A percentile compares a stretch with the other conserved stretches of the same genome.
Conservation (phyloP, 2,113 vertebrate genomes). For the Kryptolebias marmoratus region DNA sequence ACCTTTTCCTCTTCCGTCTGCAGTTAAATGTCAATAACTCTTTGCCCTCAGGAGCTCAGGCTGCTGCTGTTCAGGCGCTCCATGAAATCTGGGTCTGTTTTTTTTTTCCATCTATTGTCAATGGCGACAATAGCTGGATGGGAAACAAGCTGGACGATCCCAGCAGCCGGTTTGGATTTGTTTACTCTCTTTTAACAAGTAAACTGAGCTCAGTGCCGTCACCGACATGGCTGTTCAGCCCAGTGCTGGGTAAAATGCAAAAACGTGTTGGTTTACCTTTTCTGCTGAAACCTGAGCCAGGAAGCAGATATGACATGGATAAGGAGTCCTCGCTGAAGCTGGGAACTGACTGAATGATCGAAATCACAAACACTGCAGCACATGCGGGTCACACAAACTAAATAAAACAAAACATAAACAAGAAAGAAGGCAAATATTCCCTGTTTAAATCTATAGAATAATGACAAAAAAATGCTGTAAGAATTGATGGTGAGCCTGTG, state of each 20-base stretch:
- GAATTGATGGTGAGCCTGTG: background rate
- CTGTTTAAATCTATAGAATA: too few relatives aligned
- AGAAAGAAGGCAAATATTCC: too few relatives aligned
- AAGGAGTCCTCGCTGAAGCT: background rate
- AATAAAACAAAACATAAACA: too few relatives aligned
- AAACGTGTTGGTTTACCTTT: background rate
- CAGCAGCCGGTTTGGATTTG: background rate
- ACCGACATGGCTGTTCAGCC: too few relatives aligned
- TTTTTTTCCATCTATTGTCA: background rate
- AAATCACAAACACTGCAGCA: background rate
- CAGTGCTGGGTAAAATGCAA: background rate
- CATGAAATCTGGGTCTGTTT: background rate
- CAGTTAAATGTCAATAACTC: background rate
- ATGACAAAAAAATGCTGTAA: too few relatives aligned
- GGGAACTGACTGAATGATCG: background rate
- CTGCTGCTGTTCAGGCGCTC: background rate
- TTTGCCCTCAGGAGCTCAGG: background rate
- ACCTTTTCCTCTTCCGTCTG: background rate
- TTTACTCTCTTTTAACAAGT: background rate
- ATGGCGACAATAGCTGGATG: background rate
- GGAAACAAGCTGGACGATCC: background rate
- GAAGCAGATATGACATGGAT: background rate
- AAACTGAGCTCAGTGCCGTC: background rate
- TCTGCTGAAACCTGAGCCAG: constrained; percentile 8
- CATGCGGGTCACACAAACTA: too few relatives aligned